Percentiles rank a stretch among this genome's conserved stretches.
These are phyloP conservation scores for Trichonephila clavata DNA, from an alignment of 1,140 invertebrate species.

Conservation along the genomic window DNA sequence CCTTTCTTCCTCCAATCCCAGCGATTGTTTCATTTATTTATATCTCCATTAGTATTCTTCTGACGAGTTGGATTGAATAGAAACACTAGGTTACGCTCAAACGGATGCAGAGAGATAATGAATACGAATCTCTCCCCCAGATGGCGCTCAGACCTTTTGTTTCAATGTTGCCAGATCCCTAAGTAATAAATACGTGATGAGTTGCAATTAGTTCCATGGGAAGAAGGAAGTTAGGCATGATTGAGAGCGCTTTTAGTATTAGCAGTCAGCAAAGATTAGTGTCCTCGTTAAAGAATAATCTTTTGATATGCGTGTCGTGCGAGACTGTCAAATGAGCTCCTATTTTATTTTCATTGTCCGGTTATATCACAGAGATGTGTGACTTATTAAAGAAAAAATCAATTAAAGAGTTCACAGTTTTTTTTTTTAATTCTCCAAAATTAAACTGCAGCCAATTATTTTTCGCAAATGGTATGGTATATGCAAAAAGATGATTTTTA, in stretches of 20 bases:
- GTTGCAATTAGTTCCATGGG: constrained; percentile 7
- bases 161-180: constrained; percentile 1
- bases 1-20: neutral
- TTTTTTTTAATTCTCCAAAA: neutral
- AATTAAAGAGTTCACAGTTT: neutral
- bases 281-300: neutral
- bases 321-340: neutral
- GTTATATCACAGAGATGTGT: neutral
- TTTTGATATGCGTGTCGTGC: neutral
- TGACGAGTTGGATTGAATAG: neutral
- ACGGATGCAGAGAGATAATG: constrained; percentile 1
- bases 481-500: no score
- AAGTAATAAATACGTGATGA: constrained; percentile 12
- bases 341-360: neutral
- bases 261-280: neutral
- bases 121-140: neutral
- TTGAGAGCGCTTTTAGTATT: constrained; percentile 3
- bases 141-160: neutral
- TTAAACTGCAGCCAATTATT: no score
- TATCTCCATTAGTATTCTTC: constrained; percentile 10
- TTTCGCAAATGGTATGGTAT: no score
- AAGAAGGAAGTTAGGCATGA: neutral
- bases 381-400: neutral
- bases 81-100: neutral
- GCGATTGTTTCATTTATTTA: neutral